Evolutionary conservation across 2,888 invertebrate species (phyloP), one percentile per base, ranked within the genome.

Genomic region (Dolichopus griseipennis): DNA sequence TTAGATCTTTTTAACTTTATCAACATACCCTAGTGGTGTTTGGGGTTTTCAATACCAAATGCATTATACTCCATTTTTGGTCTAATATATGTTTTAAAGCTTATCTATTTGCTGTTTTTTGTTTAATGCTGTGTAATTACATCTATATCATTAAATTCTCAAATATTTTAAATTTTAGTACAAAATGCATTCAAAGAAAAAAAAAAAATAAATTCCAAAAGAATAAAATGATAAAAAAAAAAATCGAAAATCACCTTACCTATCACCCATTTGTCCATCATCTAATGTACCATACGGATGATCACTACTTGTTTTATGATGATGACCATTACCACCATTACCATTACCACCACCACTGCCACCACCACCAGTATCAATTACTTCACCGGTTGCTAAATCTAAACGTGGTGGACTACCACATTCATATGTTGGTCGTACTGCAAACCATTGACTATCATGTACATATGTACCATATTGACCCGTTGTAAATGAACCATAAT

Each of bases 391-490:
- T 61, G 76, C 75, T 77, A 79, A 79, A 68, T 80, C 79, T 33
- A 79, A 75, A 66, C 81, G 74, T 20, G 81, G 78, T 41, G 82
- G 82, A 73, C 81, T 81, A 62, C 80, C 81, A 70, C 81, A 82
- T 64, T 82, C 82, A 72, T 80, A 82, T 76, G 90, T 89, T 4
- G 89, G 78, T 82, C 90, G 82, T 78, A 84, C 83, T 0, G 86
- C 85, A 77, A 91, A 92, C 76, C 91, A 84, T 74, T 90, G 90
- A 12, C 86, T 85, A 72, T 91, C 92, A 78, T 91, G 91, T 43
- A 84, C 83, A 73, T 87, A 86, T 9, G 87, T 86, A 41, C 89
- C 87, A 75, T 89, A 90, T 73, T 87, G 84, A 71, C 85, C 82
- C 33, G 86, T 84, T 52, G 86, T 84, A 75, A 89, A 90, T 65